phyloP scores from a whole-genome alignment of 1,140 invertebrate species.

The Matsumurasca onukii region DNA sequence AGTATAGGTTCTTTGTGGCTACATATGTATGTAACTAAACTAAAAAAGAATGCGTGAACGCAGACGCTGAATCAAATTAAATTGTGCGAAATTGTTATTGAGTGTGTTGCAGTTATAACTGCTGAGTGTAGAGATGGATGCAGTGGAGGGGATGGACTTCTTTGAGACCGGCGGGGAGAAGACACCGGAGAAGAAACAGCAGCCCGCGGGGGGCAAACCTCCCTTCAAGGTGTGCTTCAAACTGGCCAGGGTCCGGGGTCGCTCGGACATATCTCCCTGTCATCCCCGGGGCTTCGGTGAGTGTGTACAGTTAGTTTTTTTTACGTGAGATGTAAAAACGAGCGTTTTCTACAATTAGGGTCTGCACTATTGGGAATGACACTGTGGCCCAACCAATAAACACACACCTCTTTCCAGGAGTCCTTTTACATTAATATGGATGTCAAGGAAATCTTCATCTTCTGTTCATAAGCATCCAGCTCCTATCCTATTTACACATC shows the following conservation, averaged over 20 bases:
- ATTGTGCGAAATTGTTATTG: no score
- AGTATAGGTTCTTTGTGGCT: no score
- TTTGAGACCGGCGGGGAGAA: slow-evolving; percentile 30
- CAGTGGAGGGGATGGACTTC: no score
- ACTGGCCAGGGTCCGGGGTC: slow-evolving; percentile 33
- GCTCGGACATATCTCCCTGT: slow-evolving; percentile 35
- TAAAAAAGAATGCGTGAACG: no score
- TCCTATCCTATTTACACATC: no score
- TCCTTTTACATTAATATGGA: no score
- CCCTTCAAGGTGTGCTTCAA: slow-evolving; percentile 39
- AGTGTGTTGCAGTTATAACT: no score
- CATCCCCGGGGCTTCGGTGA: slow-evolving; percentile 36
- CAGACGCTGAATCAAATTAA: no score
- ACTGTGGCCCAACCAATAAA: background rate
- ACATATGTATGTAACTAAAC: no score
- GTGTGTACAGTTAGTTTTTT: background rate
- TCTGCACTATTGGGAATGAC: background rate
- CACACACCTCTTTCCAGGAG: background rate
- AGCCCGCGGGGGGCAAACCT: slow-evolving; percentile 18
- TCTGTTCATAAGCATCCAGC: no score
- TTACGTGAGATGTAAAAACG: background rate
- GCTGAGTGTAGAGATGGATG: no score
- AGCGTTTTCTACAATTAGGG: background rate
- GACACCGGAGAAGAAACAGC: slow-evolving; percentile 14
- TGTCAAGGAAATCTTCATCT: no score